These are phyloP conservation scores for Lysiphlebus fabarum DNA, from an alignment of 1,140 invertebrate genomes.

Conservation along the genomic window DNA sequence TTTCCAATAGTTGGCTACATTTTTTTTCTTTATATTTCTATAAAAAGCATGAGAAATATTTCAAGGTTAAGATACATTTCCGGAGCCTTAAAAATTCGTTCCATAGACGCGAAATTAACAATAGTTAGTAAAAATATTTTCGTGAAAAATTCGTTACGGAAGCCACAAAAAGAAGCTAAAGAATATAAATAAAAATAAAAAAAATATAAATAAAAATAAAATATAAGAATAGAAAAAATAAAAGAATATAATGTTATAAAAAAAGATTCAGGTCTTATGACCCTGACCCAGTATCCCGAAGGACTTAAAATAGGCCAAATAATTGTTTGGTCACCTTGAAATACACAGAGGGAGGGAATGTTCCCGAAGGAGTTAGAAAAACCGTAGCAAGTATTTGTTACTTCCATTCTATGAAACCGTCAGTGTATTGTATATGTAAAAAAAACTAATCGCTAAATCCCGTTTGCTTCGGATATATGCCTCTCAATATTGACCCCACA, in stretches of 20 bases:
- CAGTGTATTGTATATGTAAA: not conserved
- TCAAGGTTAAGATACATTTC: no score
- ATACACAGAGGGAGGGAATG: not conserved
- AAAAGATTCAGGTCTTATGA: not conserved
- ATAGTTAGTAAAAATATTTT: slow-evolving; percentile 12
- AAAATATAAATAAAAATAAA: no score
- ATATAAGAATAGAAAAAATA: no score
- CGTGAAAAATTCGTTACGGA: slow-evolving; percentile 6
- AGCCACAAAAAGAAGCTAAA: not conserved
- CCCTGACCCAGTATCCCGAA: slow-evolving; percentile 16
- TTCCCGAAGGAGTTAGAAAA: slow-evolving; percentile 7
- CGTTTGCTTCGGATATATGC: slow-evolving; percentile 27
- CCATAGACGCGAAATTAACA: not conserved
- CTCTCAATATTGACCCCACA: slow-evolving; percentile 24
- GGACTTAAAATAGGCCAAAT: not conserved
- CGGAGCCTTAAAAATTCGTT: not conserved
- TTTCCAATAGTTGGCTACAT: no score
- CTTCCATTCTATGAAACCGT: not conserved
- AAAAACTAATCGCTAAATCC: slow-evolving; percentile 37
- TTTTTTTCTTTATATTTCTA: no score
- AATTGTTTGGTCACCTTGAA: not conserved
- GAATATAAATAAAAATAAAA: not conserved
- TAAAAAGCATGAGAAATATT: no score
- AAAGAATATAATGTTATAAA: no score
- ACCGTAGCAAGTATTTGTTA: not conserved